phyloP scores from a whole-genome alignment of 2,888 invertebrate genomes.

The Nymphalis urticae region DNA sequence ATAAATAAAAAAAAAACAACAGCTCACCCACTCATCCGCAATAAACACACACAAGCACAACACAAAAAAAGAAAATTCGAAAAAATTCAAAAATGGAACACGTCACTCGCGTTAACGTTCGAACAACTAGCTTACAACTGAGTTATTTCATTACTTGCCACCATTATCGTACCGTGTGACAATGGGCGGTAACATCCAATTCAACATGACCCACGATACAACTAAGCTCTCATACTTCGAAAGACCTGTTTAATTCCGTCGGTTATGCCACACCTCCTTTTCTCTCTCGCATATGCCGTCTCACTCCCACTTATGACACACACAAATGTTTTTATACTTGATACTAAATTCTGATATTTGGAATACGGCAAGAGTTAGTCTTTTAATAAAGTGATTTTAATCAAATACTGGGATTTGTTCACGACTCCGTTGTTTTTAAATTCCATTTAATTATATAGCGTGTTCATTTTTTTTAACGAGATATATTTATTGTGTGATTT shows the following conservation, averaged over 20 bases:
- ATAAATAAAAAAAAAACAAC: constrained; percentile 10
- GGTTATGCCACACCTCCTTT: constrained; percentile 56
- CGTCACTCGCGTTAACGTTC: constrained; percentile 43
- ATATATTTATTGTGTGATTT: too few relatives aligned
- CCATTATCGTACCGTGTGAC: constrained; percentile 70
- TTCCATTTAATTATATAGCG: not conserved
- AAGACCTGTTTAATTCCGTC: constrained; percentile 45
- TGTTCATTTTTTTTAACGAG: not conserved
- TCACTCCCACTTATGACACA: constrained; percentile 5
- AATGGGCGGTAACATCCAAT: constrained; percentile 63
- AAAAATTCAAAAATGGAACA: constrained; percentile 13
- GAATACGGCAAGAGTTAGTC: not conserved
- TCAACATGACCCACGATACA: constrained; percentile 32
- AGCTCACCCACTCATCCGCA: constrained; percentile 15
- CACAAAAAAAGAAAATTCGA: constrained; percentile 6
- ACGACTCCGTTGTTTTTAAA: not conserved
- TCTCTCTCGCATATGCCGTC: constrained; percentile 39
- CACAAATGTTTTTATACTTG: constrained; percentile 4
- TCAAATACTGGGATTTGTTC: not conserved
- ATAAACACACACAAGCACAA: constrained; percentile 14
- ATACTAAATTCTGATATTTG: constrained; percentile 11
- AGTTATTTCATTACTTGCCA: constrained; percentile 75
- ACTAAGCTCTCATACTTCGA: constrained; percentile 14
- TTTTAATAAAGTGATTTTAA: constrained; percentile 13
- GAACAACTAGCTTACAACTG: constrained; percentile 65